Base-by-base conservation (phyloP, 1,140 invertebrate species). In the Gonatopus flavifemur region DNA sequence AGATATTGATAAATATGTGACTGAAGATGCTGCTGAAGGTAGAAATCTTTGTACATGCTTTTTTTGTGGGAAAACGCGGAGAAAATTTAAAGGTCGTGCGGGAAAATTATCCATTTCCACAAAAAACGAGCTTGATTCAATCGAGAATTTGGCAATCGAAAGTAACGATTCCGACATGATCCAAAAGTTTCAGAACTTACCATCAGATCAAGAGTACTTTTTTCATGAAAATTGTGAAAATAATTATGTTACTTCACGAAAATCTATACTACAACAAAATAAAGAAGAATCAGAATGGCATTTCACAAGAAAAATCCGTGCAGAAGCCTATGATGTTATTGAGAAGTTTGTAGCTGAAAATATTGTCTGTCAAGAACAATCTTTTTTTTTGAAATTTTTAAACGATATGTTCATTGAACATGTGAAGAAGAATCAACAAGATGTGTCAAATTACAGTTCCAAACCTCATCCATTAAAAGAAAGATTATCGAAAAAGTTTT, bases 401-500 rank as follows among this genome's bases (percentile, higher is more conserved):
- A 44, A 44, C 21, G 18, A 28, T 20, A 44, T 44, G 30, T 44
- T 44, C 24, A 44, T 32, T 31, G 16, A 24, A 18, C 28, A 44
- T 33, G 13, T 44, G 32, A 9, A 44, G 9, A 24, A 16, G 4
- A 44, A 44, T 18, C 2, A 32, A 9, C 4, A 44, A 33, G 42
- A 44, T 44, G 30, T 44, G 30, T 31, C 42, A 12, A 21, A 19
- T 16, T 44, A 32, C 19, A 44, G 25, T 44, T 33, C 15, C 10
- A 44, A 44, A 18, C 25, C 28, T n/a, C 32, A 44, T 22, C 42
- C 30, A 31, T 44, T 44, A 44, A 30, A 32, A 44, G 42, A 44
- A 33, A 44, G 13, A 44, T 44, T 44, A 19, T 33, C 32, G 10
- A 8, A 44, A 44, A 44, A 31, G 19, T 44, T 44, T 2, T 3